Evolutionary conservation across 2,113 vertebrate species (phyloP), one percentile per base, ranked within the genome.

Genomic region (Mungos mungo): DNA sequence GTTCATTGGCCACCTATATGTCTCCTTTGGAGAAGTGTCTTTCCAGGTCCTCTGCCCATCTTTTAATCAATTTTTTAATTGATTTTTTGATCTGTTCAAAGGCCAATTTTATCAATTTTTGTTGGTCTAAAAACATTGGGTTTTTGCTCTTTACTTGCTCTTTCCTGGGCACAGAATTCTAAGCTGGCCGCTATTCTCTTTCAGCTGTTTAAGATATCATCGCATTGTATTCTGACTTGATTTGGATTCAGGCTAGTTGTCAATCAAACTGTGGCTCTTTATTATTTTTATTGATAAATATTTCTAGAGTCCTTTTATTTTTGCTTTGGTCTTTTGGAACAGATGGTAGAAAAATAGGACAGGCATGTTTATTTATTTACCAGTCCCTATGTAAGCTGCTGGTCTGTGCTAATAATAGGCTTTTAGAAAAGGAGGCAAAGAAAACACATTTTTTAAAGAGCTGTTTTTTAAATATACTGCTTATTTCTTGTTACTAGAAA

Each of bases 401-500:
- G n/a, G 18, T 92, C 15, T 86, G 33, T 68, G 35, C 63, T 63
- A 88, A 41, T 74, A 35, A 80, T 8, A 81, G 54, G 18, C 23
- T 72, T 86, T 94, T 6, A 38, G 85, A 83, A 86, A 60, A 76
- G 60, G 12, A 90, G 57, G 16, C 29, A 80, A 19, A 35, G 18
- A 60, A 87, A 76, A 90, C 38, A 76, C 1, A 9, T 87, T 69
- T 90, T 81, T 31, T 71, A 35, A 12, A 52, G 29, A 79, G 38
- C 33, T 68, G 57, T 83, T 72, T 45, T 87, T 74, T 72, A 47
- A 81, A 81, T 15, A 5, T 65, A 66, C 27, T 33, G 15, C 19
- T 35, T 54, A 72, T 90, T 86, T 95, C 45, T 66, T 95, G 33
- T 80, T 69, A 88, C 47, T 65, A 83, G 35, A 88, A 71, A 90